Evolutionary conservation across 2,113 vertebrate genomes (phyloP).

Genomic region (Chamaetylas fuelleborni): DNA sequence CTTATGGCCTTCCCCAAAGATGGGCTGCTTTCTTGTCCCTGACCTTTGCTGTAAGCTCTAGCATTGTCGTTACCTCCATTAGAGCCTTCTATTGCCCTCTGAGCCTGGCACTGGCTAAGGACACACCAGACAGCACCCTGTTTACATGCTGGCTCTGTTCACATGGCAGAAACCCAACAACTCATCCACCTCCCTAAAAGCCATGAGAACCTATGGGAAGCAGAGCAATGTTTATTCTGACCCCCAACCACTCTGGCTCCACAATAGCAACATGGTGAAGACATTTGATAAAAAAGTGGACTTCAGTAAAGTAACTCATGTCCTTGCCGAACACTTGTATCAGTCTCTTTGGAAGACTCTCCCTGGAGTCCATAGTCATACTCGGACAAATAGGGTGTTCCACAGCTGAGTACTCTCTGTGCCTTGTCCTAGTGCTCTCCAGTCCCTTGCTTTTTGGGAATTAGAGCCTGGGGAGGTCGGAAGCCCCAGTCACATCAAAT

Average conservation of each 20-base stretch:
- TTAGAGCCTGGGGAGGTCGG: neutral
- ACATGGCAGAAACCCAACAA: neutral
- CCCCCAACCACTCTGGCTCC: neutral
- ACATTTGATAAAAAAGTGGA: neutral
- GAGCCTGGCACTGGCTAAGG: neutral
- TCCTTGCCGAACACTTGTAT: neutral
- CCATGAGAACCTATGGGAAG: neutral
- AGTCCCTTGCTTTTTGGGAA: neutral
- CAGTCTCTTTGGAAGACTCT: neutral
- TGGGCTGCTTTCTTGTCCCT: neutral
- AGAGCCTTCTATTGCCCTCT: neutral
- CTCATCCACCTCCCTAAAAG: neutral
- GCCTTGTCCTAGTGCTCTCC: neutral
- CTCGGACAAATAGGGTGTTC: rapidly evolving
- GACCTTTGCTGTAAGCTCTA: conserved; percentile 2
- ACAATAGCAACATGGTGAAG: neutral
- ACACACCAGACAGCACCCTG: neutral
- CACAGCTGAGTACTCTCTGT: neutral
- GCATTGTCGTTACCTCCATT: neutral
- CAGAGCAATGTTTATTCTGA: neutral
- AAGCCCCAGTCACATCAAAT: neutral
- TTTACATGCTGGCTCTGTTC: conserved; percentile 2
- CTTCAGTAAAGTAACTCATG: neutral
- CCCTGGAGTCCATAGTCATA: neutral
- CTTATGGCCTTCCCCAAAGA: neutral